Conservation (phyloP, 2,113 vertebrate genomes). For the Isichthys henryi region DNA sequence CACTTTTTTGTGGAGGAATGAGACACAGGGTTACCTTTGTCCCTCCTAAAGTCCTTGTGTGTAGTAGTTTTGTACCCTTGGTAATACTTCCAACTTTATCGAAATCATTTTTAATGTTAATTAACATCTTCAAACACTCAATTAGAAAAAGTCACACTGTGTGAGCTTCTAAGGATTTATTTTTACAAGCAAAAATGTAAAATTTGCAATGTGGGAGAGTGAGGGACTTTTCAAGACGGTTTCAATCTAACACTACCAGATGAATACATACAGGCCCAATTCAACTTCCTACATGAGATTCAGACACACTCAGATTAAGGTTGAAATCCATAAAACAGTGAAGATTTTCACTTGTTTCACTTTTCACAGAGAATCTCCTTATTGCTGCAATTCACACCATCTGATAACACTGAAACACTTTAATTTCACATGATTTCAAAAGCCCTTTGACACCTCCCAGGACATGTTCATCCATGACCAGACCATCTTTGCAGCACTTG, state of each 20-base stretch:
- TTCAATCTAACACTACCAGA: neutral
- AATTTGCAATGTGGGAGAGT: no score
- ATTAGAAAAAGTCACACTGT: no score
- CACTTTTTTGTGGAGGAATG: neutral
- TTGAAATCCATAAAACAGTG: neutral
- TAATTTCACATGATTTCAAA: neutral
- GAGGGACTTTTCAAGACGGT: no score
- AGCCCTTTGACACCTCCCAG: neutral
- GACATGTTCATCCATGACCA: no score
- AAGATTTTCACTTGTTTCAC: neutral
- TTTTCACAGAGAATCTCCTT: neutral
- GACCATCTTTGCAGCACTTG: no score
- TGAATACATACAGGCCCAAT: neutral
- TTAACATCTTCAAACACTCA: no score
- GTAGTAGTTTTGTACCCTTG: no score
- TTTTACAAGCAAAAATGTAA: no score
- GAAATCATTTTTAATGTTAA: no score
- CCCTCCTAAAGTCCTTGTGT: no score
- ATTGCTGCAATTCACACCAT: neutral
- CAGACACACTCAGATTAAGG: neutral
- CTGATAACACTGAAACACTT: neutral
- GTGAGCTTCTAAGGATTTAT: no score
- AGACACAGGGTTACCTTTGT: neutral
- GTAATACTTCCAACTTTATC: no score
- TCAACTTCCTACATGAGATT: neutral